Percentiles rank a stretch among this genome's conserved stretches.
These are phyloP conservation scores for Zosterops pallidus DNA, from an alignment of 2,113 vertebrate species.

Conservation along the genomic window DNA sequence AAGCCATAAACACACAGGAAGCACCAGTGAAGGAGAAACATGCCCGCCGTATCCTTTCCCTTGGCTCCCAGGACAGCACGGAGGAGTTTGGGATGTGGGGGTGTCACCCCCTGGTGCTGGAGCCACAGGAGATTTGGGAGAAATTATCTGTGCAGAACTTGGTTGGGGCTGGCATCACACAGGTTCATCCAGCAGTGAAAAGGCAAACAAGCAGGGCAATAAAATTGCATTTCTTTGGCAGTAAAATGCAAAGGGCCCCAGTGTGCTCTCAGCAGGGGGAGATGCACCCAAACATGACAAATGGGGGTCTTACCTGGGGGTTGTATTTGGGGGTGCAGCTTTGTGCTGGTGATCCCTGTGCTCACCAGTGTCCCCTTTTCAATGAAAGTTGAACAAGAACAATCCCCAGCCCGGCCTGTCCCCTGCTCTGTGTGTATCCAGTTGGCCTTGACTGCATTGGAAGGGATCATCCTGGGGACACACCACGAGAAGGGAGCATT, in stretches of 20 bases:
- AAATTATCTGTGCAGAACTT: background rate
- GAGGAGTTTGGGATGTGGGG: background rate
- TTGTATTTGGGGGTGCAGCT: background rate
- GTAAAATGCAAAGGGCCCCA: background rate
- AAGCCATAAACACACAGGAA: slow-evolving; percentile 92
- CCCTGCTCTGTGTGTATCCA: background rate
- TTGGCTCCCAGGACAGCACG: fast-evolving
- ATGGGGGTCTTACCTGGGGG: fast-evolving
- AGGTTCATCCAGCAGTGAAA: background rate
- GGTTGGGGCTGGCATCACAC: fast-evolving
- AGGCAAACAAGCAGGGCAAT: background rate
- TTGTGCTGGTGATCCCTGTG: fast-evolving
- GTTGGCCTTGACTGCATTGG: slow-evolving; percentile 71
- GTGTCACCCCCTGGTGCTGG: background rate
- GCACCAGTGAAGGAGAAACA: slow-evolving; percentile 97
- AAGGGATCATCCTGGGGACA: slow-evolving; percentile 95
- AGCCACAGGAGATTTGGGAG: background rate
- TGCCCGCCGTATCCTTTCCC: slow-evolving; percentile 91
- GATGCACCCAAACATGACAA: background rate
- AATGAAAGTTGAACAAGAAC: fast-evolving
- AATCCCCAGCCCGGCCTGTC: background rate
- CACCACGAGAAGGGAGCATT: slow-evolving; percentile 96
- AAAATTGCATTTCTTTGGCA: background rate
- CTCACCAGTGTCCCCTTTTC: background rate
- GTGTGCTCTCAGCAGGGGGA: background rate